Conservation (phyloP, 2,888 invertebrate genomes). For the Tipula helvola region DNA sequence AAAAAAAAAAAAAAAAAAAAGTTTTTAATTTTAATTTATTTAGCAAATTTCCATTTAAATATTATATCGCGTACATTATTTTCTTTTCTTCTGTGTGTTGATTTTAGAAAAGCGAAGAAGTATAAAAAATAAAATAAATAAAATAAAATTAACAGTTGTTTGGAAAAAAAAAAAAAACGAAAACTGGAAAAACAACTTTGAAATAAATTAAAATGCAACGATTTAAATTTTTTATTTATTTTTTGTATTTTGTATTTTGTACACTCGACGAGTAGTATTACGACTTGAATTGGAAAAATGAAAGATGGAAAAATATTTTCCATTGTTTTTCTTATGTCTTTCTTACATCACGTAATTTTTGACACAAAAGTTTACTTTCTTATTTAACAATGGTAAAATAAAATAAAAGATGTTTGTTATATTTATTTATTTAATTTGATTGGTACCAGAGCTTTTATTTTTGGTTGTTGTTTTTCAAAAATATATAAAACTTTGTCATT, state of each 20-base stretch:
- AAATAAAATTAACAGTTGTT: not conserved
- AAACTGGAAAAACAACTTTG: conserved; percentile 4
- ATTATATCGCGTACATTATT: not conserved
- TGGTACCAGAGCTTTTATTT: not conserved
- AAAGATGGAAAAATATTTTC: not conserved
- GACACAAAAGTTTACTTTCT: not conserved
- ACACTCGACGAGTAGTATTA: not conserved
- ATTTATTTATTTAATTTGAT: not conserved
- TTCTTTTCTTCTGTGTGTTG: not conserved
- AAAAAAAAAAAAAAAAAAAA: not conserved
- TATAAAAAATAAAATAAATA: not conserved
- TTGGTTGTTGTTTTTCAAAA: not conserved
- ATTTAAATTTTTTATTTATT: not conserved
- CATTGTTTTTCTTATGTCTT: not conserved
- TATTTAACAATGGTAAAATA: not conserved
- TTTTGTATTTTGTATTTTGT: not conserved
- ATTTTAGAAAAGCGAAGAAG: not conserved
- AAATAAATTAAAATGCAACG: conserved; percentile 4
- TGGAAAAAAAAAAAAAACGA: not conserved
- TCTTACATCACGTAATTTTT: not conserved
- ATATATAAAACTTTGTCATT: not conserved
- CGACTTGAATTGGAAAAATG: not conserved
- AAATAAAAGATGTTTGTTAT: not conserved
- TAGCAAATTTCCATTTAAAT: not conserved
- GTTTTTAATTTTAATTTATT: not conserved